Conservation (phyloP, 1,140 invertebrate genomes). For the Armadillidium nasatum region DNA sequence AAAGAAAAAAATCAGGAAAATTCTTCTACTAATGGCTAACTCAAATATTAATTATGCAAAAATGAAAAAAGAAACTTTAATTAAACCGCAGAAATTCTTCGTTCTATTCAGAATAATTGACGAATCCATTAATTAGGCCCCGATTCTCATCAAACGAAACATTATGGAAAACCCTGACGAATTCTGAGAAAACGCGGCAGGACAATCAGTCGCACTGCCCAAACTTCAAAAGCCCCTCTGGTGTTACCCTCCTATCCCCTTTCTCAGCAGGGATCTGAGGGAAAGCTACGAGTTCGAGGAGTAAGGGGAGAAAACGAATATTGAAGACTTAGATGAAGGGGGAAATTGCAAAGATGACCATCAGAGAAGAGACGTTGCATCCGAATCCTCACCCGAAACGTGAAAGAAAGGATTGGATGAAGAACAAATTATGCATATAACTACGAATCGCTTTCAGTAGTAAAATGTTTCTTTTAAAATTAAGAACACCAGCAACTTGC, state of each 20-base stretch:
- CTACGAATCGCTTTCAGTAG: no score
- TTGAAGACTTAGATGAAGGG: constrained; percentile 12
- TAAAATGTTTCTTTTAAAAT: no score
- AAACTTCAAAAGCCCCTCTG: not conserved
- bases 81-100: constrained; percentile 3
- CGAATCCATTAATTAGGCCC: not conserved
- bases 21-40: not conserved
- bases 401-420: not conserved
- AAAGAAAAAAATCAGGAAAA: not conserved
- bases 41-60: not conserved
- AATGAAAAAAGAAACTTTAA: not conserved
- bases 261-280: not conserved
- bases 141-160: not conserved
- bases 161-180: not conserved
- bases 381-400: not conserved
- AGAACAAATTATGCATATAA: not conserved
- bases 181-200: not conserved
- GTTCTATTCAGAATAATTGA: constrained; percentile 1
- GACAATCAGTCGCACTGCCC: constrained; percentile 2
- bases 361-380: not conserved
- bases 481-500: no score
- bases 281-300: not conserved
- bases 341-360: constrained; percentile 10
- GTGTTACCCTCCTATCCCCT: not conserved
- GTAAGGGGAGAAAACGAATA: not conserved